A percentile compares a stretch with the other conserved stretches of the same genome.
Evolutionary conservation across 2,797 vertebrate genomes (phyloP).

Genomic region (Ispidina lecontei): DNA sequence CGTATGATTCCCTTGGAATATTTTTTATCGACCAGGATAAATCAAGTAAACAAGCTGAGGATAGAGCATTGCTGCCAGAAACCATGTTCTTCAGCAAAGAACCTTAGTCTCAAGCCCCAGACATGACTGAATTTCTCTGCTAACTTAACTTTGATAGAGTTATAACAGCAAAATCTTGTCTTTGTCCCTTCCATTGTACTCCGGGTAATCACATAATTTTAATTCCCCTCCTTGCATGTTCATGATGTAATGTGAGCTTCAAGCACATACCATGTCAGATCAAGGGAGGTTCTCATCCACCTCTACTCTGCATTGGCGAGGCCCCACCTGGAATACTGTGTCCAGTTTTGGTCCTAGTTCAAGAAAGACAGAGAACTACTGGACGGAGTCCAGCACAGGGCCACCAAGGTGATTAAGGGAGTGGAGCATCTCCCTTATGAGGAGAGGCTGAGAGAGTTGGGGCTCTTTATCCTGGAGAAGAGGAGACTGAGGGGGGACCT

Average conservation of each 20-base stretch:
- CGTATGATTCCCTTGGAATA: neutral
- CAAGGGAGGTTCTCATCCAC: too few species aligned
- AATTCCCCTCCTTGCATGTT: neutral
- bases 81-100: neutral
- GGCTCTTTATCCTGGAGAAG: too few species aligned
- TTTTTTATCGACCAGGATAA: neutral
- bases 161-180: neutral
- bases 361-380: too few species aligned
- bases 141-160: neutral
- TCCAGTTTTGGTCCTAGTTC: too few species aligned
- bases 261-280: neutral
- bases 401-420: too few species aligned
- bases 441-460: too few species aligned
- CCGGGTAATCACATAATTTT: neutral
- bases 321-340: too few species aligned
- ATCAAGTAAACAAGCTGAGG: neutral
- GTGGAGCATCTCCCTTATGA: too few species aligned
- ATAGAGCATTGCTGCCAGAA: neutral
- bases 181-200: neutral
- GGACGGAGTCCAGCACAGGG: too few species aligned
- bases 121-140: neutral
- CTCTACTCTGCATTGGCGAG: too few species aligned
- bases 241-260: neutral
- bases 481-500: too few species aligned
- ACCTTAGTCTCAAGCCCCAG: neutral